Evolutionary conservation across 1,140 invertebrate species (phyloP).

Genomic region (Mactra quadrangularis): DNA sequence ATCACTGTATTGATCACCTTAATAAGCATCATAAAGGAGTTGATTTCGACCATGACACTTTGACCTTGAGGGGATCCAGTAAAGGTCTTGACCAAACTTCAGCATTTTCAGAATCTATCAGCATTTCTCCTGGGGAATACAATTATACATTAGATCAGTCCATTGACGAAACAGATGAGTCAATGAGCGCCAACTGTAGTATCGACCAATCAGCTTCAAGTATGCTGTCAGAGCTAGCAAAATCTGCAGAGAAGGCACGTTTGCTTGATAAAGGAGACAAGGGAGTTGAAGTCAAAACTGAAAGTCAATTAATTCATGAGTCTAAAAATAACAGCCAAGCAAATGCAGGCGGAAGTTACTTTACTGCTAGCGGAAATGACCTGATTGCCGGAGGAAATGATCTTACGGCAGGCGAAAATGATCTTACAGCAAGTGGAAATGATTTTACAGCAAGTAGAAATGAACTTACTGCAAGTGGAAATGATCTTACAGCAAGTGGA

Average conservation of each 20-base stretch:
- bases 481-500: too few species aligned
- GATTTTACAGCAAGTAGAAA: neutral
- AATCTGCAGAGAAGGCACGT: slow-evolving; percentile 38
- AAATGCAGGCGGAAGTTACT: neutral
- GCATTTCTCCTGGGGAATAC: slow-evolving; percentile 51
- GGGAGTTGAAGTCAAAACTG: too few species aligned
- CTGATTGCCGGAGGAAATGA: too few species aligned
- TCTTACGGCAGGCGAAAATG: too few species aligned
- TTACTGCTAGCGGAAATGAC: neutral
- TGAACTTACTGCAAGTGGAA: neutral
- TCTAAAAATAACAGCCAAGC: neutral
- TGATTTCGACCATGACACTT: slow-evolving; percentile 48
- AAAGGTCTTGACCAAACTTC: slow-evolving; percentile 9
- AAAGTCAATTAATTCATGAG: neutral
- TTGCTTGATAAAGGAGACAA: neutral
- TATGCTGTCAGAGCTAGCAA: slow-evolving; percentile 55
- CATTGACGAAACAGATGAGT: slow-evolving; percentile 20
- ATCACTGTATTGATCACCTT: slow-evolving; percentile 57
- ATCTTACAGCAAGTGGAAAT: too few species aligned
- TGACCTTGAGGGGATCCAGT: slow-evolving; percentile 11
- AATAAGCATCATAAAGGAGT: slow-evolving; percentile 62
- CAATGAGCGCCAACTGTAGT: slow-evolving; percentile 17
- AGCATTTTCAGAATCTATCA: slow-evolving; percentile 42
- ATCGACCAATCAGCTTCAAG: slow-evolving; percentile 56
- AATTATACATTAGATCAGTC: slow-evolving; percentile 58